Evolutionary conservation across 2,113 vertebrate genomes (phyloP).

Genomic region (Regulus satrapa): DNA sequence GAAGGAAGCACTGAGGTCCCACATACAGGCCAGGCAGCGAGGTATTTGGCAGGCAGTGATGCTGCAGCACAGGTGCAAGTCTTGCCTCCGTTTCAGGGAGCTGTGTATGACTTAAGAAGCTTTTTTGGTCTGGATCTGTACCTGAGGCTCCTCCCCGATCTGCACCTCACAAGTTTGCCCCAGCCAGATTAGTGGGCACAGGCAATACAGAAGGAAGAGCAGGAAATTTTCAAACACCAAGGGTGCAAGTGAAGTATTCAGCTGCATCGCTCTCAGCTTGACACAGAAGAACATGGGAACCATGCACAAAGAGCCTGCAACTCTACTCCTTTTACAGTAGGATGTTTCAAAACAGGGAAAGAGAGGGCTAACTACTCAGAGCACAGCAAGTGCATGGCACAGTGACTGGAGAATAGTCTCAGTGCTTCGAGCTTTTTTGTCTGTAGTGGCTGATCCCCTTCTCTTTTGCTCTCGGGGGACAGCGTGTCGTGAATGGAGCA

Average conservation of each 20-base stretch:
- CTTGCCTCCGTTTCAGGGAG: neutral
- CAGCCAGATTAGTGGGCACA: neutral
- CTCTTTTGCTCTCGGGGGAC: neutral
- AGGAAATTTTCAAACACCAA: neutral
- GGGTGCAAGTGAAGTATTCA: neutral
- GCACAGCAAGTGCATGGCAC: rapidly evolving
- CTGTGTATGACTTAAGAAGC: neutral
- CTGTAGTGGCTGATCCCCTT: neutral
- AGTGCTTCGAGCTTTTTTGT: neutral
- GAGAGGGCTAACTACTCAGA: neutral
- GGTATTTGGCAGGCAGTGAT: neutral
- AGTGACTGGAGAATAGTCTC: neutral
- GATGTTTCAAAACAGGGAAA: neutral
- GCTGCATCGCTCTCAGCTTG: neutral
- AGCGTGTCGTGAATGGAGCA: neutral
- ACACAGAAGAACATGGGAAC: neutral
- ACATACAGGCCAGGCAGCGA: neutral
- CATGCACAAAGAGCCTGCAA: neutral
- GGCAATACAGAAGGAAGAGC: neutral
- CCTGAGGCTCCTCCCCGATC: neutral
- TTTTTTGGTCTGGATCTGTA: neutral
- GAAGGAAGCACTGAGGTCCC: neutral
- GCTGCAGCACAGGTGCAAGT: neutral
- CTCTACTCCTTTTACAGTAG: neutral
- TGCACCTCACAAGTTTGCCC: neutral